Evolutionary conservation across 2,797 vertebrate species (phyloP).

Genomic region (Holocentrus rufus): DNA sequence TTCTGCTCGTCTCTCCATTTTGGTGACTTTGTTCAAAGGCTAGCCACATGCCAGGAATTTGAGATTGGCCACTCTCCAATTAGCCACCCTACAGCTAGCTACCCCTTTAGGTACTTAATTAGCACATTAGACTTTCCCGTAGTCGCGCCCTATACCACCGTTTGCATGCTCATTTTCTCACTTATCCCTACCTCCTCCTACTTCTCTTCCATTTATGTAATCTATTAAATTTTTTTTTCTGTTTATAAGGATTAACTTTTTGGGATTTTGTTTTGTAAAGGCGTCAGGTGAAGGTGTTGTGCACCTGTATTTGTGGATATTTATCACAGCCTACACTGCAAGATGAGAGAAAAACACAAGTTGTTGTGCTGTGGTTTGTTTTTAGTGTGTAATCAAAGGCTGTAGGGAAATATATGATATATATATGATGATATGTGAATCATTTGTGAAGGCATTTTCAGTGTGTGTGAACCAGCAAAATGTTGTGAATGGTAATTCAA

Average conservation of each 20-base stretch:
- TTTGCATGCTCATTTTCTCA: neutral
- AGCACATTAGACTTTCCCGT: slow-evolving; percentile 17
- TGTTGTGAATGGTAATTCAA: neutral
- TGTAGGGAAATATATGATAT: slow-evolving; percentile 38
- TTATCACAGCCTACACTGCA: slow-evolving; percentile 4
- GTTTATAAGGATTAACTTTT: slow-evolving; percentile 3
- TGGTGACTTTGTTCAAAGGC: neutral
- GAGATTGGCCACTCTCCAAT: slow-evolving; percentile 15
- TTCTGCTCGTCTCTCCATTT: neutral
- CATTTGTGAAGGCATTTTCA: slow-evolving; percentile 38
- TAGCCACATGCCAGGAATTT: neutral
- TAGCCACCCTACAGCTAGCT: slow-evolving; percentile 10
- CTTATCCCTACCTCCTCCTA: neutral
- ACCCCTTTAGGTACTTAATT: slow-evolving; percentile 25
- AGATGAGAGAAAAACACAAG: slow-evolving; percentile 34
- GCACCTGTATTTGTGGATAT: slow-evolving; percentile 33
- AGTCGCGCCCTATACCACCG: neutral
- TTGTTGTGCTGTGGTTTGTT: slow-evolving; percentile 44
- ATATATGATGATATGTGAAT: too few species aligned
- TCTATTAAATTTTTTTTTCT: slow-evolving; percentile 13
- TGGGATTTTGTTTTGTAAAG: slow-evolving; percentile 37
- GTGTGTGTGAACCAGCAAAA: slow-evolving; percentile 35
- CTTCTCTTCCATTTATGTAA: slow-evolving; percentile 20
- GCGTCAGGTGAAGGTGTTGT: slow-evolving; percentile 26
- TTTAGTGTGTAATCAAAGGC: slow-evolving; percentile 11